These are phyloP conservation scores for Smutsia gigantea DNA, from an alignment of 2,797 vertebrate genomes.

Conservation along the genomic window DNA sequence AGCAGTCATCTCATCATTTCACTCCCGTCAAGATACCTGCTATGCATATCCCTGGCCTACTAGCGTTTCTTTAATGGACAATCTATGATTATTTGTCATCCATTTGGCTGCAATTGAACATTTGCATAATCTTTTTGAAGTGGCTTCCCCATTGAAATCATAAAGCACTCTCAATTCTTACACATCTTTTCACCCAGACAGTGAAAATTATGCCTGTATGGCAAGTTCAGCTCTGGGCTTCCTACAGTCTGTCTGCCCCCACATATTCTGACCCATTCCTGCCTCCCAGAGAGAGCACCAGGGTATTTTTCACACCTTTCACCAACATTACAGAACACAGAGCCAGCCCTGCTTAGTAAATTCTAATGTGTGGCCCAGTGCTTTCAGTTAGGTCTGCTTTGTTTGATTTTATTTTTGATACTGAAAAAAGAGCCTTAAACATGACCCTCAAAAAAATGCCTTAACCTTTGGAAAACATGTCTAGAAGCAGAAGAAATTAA, in stretches of 20 bases:
- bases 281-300: accelerated
- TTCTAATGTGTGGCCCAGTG: neutral
- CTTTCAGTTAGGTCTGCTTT: neutral
- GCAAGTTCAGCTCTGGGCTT: neutral
- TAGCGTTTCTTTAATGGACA: neutral
- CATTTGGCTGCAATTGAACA: neutral
- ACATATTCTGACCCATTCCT: neutral
- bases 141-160: neutral
- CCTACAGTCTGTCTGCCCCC: no score
- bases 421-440: conserved; percentile 43
- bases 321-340: no score
- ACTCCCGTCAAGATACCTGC: accelerated
- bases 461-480: conserved; percentile 76
- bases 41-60: accelerated
- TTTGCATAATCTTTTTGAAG: neutral
- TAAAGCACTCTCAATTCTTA: neutral
- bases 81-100: neutral
- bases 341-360: neutral
- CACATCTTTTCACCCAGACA: neutral
- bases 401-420: conserved; percentile 30
- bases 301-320: accelerated
- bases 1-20: neutral
- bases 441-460: conserved; percentile 63
- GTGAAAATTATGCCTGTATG: neutral
- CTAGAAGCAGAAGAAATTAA: conserved; percentile 70